Percentiles rank a stretch among this genome's conserved stretches.
Conservation (phyloP, 2,888 invertebrate genomes). For the Tortrix viridana region DNA sequence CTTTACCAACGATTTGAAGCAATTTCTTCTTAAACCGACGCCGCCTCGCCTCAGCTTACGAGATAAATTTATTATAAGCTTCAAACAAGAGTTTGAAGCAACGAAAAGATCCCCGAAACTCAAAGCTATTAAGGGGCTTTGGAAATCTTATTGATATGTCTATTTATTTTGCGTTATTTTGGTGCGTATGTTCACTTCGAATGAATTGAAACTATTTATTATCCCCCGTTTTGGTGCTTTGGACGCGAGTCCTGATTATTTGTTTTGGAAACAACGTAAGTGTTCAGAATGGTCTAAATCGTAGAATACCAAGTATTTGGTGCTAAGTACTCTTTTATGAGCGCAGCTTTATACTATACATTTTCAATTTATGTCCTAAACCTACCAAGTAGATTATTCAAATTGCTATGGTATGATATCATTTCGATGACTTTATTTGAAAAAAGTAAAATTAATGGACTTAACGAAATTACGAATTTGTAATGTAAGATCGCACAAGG, state of each 20-base stretch:
- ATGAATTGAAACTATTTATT: slow-evolving; percentile 12
- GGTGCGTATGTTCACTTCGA: slow-evolving; percentile 37
- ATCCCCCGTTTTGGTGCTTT: slow-evolving; percentile 42
- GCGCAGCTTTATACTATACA: slow-evolving; percentile 52
- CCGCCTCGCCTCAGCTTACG: slow-evolving; percentile 73
- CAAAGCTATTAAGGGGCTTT: slow-evolving; percentile 78
- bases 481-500: slow-evolving; percentile 30
- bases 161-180: slow-evolving; percentile 38
- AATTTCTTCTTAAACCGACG: slow-evolving; percentile 74
- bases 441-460: slow-evolving; percentile 14
- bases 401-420: not conserved
- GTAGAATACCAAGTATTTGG: slow-evolving; percentile 66
- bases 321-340: slow-evolving; percentile 58
- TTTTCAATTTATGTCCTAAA: slow-evolving; percentile 23
- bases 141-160: slow-evolving; percentile 74
- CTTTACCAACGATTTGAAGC: slow-evolving; percentile 80
- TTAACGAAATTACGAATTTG: slow-evolving; percentile 34
- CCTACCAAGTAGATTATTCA: too few species aligned
- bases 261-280: slow-evolving; percentile 61
- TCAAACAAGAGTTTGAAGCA: slow-evolving; percentile 77
- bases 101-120: slow-evolving; percentile 77
- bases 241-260: slow-evolving; percentile 23
- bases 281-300: slow-evolving; percentile 78
- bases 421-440: slow-evolving; percentile 8
- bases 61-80: slow-evolving; percentile 77